A percentile compares a stretch with the other conserved stretches of the same genome.
These are phyloP conservation scores for Petrolisthes cinctipes DNA, from an alignment of 2,888 invertebrate species.

Conservation along the genomic window DNA sequence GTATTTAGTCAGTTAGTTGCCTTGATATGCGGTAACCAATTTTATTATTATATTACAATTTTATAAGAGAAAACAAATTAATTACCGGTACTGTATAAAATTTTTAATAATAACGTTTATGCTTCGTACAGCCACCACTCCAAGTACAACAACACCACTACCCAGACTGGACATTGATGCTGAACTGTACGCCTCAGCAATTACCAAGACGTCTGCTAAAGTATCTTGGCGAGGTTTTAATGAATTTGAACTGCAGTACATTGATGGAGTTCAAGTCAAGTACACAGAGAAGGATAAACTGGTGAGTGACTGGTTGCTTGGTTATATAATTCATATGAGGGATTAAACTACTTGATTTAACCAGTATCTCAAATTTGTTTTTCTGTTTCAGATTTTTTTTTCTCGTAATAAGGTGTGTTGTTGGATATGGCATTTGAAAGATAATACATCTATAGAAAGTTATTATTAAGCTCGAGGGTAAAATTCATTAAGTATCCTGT, in stretches of 20 bases:
- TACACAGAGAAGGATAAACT: slow-evolving; percentile 80
- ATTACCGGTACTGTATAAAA: no score
- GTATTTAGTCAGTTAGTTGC: no score
- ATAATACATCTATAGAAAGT: no score
- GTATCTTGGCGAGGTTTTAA: slow-evolving; percentile 86
- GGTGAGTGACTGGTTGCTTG: slow-evolving; percentile 23
- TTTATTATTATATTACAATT: no score
- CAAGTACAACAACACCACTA: slow-evolving; percentile 73
- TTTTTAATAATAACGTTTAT: not conserved
- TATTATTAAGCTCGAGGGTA: no score
- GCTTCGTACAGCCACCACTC: slow-evolving; percentile 68
- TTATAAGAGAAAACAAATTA: no score
- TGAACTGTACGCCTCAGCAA: slow-evolving; percentile 79
- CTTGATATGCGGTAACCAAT: no score
- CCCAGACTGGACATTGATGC: slow-evolving; percentile 80
- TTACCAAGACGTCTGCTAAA: slow-evolving; percentile 83
- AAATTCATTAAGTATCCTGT: no score
- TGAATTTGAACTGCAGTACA: slow-evolving; percentile 83
- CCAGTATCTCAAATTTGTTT: not conserved
- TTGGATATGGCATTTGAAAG: no score
- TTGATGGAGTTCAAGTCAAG: slow-evolving; percentile 89
- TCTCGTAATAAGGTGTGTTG: not conserved
- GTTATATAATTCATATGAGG: not conserved
- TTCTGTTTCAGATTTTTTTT: not conserved
- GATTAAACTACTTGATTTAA: not conserved